phyloP scores from a whole-genome alignment of 2,888 invertebrate species.

The Pachycephus smyrnensis region DNA sequence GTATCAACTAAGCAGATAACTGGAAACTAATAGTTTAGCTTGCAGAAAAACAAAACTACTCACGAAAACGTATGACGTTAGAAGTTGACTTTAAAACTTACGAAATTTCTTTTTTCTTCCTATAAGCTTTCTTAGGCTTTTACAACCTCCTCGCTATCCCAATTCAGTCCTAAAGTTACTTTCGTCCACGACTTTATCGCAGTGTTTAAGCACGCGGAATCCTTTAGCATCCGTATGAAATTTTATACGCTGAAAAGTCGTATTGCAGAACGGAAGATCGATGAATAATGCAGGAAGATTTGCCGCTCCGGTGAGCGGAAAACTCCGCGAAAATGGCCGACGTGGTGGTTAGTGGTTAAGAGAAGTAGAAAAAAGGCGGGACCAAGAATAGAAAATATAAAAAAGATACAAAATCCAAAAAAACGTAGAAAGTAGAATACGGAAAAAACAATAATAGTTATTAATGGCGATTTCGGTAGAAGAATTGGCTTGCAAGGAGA shows the following conservation, averaged over 20 bases:
- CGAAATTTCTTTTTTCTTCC: background rate
- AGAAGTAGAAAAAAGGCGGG: conserved; percentile 13
- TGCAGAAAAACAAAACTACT: background rate
- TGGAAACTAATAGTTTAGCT: background rate
- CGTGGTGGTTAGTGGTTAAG: background rate
- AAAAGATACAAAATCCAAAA: background rate
- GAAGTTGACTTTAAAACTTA: background rate
- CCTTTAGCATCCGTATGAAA: background rate
- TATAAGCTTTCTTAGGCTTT: background rate
- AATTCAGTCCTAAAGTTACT: background rate
- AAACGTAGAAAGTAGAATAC: background rate
- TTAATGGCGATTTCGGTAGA: background rate
- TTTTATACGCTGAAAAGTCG: background rate
- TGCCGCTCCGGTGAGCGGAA: conserved; percentile 27
- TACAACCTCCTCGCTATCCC: background rate
- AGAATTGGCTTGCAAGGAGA: too few relatives aligned
- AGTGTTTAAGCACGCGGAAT: background rate
- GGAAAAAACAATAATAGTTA: background rate
- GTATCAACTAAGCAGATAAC: background rate
- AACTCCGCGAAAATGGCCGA: conserved; percentile 24
- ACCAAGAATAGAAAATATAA: background rate
- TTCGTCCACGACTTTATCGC: background rate
- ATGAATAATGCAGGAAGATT: conserved; percentile 29
- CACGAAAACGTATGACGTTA: background rate
- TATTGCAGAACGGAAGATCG: background rate